Evolutionary conservation across 2,888 invertebrate genomes (phyloP).

Genomic region (Ferrisia virgata): DNA sequence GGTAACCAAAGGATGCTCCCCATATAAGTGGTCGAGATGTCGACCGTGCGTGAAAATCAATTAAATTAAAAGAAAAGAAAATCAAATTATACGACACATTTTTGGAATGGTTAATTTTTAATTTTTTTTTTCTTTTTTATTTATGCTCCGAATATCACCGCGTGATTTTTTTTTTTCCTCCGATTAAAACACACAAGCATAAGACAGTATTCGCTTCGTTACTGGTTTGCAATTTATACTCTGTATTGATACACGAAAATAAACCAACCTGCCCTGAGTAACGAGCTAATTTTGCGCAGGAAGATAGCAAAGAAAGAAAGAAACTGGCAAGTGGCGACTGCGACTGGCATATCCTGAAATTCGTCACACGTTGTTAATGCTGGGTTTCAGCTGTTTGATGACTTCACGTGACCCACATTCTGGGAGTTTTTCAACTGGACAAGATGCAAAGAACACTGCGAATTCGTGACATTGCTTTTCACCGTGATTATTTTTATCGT

Average conservation of each 20-base stretch:
- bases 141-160: neutral
- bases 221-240: no score
- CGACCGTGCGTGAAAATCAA: neutral
- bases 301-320: neutral
- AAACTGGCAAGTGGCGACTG: neutral
- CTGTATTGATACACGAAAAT: neutral
- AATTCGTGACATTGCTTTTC: slow-evolving; percentile 30
- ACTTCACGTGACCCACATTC: slow-evolving; percentile 11
- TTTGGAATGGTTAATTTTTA: neutral
- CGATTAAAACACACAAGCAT: no score
- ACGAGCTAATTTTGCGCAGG: neutral
- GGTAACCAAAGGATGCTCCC: neutral
- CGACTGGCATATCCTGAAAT: slow-evolving; percentile 24
- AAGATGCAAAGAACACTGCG: neutral
- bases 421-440: slow-evolving; percentile 5
- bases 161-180: no score
- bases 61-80: neutral
- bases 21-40: neutral
- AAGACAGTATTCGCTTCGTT: no score
- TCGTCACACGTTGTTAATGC: slow-evolving; percentile 17
- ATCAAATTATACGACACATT: neutral
- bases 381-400: slow-evolving; percentile 14
- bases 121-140: neutral
- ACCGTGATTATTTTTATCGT: slow-evolving; percentile 16
- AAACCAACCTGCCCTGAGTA: neutral